Conservation (phyloP, 2,888 invertebrate genomes). For the Tenodera sinensis region DNA sequence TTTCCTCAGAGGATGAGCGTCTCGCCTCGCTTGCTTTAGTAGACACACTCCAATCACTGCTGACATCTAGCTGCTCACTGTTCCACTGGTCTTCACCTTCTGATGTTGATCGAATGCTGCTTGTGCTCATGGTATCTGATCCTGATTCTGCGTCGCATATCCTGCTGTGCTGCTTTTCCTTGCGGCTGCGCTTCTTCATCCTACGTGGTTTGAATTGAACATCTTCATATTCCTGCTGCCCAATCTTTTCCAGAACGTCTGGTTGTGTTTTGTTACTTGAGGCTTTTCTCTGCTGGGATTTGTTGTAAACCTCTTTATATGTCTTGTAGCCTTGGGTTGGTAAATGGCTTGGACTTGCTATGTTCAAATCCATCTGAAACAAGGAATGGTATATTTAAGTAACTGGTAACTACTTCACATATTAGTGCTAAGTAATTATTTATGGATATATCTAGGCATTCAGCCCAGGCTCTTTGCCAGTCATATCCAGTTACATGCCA, state of each 20-base stretch:
- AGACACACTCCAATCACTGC: conserved; percentile 23
- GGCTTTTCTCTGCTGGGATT: conserved; percentile 5
- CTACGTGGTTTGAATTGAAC: conserved; percentile 62
- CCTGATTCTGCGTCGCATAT: conserved; percentile 32
- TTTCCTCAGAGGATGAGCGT: conserved; percentile 27
- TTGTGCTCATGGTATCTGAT: conserved; percentile 34
- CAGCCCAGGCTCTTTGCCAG: too few species aligned
- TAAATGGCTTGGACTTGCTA: neutral
- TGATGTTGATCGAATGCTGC: conserved; percentile 30
- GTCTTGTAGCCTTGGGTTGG: conserved; percentile 7
- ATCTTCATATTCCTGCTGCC: conserved; percentile 68
- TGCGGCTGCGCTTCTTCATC: conserved; percentile 43
- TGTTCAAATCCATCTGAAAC: conserved; percentile 8
- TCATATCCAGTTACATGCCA: too few species aligned
- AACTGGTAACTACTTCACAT: neutral
- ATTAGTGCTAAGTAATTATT: too few species aligned
- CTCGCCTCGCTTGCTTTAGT: neutral
- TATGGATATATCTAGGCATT: too few species aligned
- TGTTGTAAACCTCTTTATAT: conserved; percentile 19
- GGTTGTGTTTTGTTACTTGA: conserved; percentile 38
- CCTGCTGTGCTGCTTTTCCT: conserved; percentile 40
- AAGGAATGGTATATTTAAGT: neutral
- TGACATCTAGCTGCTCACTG: conserved; percentile 23
- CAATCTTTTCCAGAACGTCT: conserved; percentile 66
- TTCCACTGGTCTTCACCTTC: conserved; percentile 31